These are phyloP conservation scores for Rhegmatorhina hoffmannsi DNA, from an alignment of 2,113 vertebrate species.

Conservation along the genomic window DNA sequence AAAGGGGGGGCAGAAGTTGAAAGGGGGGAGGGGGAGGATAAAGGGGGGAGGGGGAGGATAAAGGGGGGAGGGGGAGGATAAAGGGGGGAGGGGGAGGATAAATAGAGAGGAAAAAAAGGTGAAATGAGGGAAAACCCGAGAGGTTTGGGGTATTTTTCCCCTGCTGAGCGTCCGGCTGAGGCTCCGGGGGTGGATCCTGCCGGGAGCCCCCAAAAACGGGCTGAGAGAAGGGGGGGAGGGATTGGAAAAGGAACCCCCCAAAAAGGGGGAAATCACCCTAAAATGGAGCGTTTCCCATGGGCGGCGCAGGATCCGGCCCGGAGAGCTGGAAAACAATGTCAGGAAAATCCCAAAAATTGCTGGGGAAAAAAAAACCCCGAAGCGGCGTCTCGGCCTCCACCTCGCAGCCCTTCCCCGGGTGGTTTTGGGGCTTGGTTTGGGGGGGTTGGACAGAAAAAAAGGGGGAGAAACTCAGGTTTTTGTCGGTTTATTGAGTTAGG, in stretches of 20 bases:
- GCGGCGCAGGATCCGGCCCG: neutral
- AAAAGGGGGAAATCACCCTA: neutral
- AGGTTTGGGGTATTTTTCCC: neutral
- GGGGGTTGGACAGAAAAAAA: neutral
- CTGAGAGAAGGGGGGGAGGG: accelerated
- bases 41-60: no score
- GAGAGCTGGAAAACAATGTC: slow-evolving; percentile 48
- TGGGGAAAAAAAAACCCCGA: neutral
- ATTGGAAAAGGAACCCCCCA: neutral
- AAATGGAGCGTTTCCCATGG: neutral
- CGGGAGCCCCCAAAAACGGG: neutral
- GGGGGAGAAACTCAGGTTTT: neutral
- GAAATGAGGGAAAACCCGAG: accelerated
- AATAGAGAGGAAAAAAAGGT: accelerated
- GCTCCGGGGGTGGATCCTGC: neutral
- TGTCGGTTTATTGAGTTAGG: no score
- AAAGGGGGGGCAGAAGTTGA: no score
- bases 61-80: no score
- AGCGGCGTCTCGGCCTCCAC: neutral
- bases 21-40: no score
- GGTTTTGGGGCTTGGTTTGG: neutral
- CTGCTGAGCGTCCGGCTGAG: accelerated
- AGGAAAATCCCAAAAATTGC: slow-evolving; percentile 44
- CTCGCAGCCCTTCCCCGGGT: neutral
- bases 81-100: neutral